phyloP scores from a whole-genome alignment of 2,888 invertebrate species.

The Netelia melanura region DNA sequence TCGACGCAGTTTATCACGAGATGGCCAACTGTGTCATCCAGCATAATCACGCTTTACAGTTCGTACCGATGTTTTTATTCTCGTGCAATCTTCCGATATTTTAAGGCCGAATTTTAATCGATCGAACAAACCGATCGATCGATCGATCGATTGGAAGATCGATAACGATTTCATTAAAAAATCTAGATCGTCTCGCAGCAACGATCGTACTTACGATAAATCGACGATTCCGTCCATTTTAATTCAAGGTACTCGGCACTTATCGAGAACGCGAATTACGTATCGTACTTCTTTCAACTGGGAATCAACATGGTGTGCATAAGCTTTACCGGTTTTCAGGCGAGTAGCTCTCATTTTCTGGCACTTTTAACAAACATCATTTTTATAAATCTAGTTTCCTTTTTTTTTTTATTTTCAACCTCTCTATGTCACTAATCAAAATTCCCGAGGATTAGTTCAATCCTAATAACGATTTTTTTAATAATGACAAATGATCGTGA shows the following conservation, averaged over 20 bases:
- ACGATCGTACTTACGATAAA: neutral
- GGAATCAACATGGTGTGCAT: slow-evolving; percentile 75
- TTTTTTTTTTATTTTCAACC: too few relatives aligned
- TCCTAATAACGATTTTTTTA: too few relatives aligned
- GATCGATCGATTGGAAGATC: neutral
- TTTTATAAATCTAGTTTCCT: too few relatives aligned
- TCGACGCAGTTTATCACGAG: slow-evolving; percentile 64
- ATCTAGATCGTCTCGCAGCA: too few relatives aligned
- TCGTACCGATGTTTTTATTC: slow-evolving; percentile 7
- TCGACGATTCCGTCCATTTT: neutral
- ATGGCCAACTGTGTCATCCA: slow-evolving; percentile 68
- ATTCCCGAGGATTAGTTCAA: too few relatives aligned
- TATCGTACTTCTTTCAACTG: slow-evolving; percentile 75
- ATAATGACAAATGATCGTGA: too few relatives aligned
- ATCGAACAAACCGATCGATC: neutral
- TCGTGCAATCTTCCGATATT: neutral
- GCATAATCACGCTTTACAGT: slow-evolving; percentile 69
- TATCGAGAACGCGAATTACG: slow-evolving; percentile 70
- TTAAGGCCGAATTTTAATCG: neutral
- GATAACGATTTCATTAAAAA: neutral
- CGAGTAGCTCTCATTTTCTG: slow-evolving; percentile 44
- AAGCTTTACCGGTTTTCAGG: slow-evolving; percentile 76
- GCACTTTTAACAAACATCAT: neutral
- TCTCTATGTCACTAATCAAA: too few relatives aligned
- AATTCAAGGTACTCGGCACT: slow-evolving; percentile 70